Evolutionary conservation across 2,113 vertebrate genomes (phyloP).

Genomic region (Cervus canadensis): DNA sequence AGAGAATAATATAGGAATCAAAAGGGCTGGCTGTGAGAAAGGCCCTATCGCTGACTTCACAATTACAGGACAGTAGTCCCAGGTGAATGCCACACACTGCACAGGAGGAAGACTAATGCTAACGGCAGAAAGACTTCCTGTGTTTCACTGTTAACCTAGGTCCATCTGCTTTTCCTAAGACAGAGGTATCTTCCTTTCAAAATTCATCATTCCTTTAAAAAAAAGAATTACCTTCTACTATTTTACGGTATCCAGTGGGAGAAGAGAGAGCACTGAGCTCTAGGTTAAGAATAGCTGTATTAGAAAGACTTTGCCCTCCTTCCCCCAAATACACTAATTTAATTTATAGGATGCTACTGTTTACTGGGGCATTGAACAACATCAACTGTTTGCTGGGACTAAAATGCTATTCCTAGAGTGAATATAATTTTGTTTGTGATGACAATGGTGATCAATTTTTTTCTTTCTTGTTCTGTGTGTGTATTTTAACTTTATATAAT

Average conservation of each 20-base stretch:
- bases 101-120: not conserved
- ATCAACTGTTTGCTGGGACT: not conserved
- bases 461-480: not conserved
- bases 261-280: not conserved
- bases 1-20: not conserved
- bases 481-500: not conserved
- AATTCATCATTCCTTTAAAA: not conserved
- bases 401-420: not conserved
- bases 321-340: not conserved
- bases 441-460: not conserved
- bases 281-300: not conserved
- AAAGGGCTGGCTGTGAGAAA: not conserved
- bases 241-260: not conserved
- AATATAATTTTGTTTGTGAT: not conserved
- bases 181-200: not conserved
- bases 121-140: not conserved
- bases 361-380: not conserved
- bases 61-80: not conserved
- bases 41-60: not conserved
- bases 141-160: not conserved
- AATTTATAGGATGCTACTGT: not conserved
- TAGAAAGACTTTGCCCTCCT: not conserved
- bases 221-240: not conserved
- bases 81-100: not conserved
- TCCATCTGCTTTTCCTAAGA: not conserved